Evolutionary conservation across 2,797 vertebrate species (phyloP).

Genomic region (Crypturellus tataupa): DNA sequence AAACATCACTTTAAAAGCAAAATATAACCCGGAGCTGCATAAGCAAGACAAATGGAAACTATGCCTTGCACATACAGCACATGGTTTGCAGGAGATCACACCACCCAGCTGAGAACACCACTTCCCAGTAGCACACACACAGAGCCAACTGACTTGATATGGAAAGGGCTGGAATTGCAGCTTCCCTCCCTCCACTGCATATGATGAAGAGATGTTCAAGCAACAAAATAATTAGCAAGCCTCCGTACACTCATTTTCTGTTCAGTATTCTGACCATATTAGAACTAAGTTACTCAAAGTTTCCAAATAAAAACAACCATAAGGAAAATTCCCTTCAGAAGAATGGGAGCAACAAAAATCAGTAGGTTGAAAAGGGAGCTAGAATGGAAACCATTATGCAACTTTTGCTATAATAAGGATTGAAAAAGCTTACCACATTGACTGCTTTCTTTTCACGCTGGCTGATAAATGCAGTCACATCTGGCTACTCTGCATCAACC

Average conservation of each 20-base stretch:
- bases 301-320: conserved; percentile 63
- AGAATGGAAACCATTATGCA: conserved; percentile 60
- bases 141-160: neutral
- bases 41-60: neutral
- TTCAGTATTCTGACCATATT: conserved; percentile 50
- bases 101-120: neutral
- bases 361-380: conserved; percentile 24
- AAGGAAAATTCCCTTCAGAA: conserved; percentile 62
- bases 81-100: neutral
- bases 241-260: conserved; percentile 57
- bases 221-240: conserved; percentile 57
- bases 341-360: conserved; percentile 50
- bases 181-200: neutral
- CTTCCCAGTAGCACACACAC: neutral
- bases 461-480: conserved; percentile 17
- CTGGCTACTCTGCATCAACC: neutral
- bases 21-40: accelerated
- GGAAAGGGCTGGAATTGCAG: conserved; percentile 30
- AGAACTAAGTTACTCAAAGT: conserved; percentile 57
- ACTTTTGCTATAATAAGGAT: conserved; percentile 21
- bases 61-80: neutral
- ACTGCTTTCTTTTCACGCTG: neutral
- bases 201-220: conserved; percentile 19
- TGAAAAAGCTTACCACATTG: conserved; percentile 12
- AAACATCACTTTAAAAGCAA: neutral